A percentile compares a stretch with the other conserved stretches of the same genome.
phyloP scores from a whole-genome alignment of 2,113 vertebrate species.

The Stegastes partitus region DNA sequence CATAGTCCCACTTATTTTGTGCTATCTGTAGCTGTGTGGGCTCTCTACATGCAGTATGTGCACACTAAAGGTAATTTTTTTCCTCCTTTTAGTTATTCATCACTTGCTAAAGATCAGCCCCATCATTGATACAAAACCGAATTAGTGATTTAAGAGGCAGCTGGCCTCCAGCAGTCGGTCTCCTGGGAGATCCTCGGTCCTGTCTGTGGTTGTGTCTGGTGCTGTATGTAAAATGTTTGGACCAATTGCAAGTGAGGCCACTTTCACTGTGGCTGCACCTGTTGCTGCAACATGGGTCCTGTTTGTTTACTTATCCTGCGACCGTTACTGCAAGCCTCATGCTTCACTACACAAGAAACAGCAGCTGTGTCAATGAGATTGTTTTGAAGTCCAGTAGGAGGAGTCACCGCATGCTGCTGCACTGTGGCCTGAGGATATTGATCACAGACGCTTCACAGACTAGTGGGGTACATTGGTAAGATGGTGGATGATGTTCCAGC shows the following conservation, averaged over 20 bases:
- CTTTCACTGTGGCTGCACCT: constrained; percentile 79
- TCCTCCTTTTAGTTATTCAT: background rate
- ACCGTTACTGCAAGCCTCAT: constrained; percentile 78
- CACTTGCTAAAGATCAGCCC: constrained; percentile 3
- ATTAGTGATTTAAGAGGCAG: constrained; percentile 49
- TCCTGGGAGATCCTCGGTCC: constrained; percentile 56
- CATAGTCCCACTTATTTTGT: background rate
- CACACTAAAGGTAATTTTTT: background rate
- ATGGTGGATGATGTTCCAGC: background rate
- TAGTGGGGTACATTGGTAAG: background rate
- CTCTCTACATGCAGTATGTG: background rate
- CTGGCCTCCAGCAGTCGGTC: constrained; percentile 34
- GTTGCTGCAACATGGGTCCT: constrained; percentile 59
- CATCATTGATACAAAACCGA: constrained; percentile 1
- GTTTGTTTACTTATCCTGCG: constrained; percentile 79
- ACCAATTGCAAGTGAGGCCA: constrained; percentile 51
- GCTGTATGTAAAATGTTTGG: constrained; percentile 45
- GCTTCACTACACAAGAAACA: constrained; percentile 76
- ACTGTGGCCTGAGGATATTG: background rate
- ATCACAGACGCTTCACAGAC: constrained; percentile 7
- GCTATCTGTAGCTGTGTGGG: background rate
- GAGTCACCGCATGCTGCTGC: constrained; percentile 32
- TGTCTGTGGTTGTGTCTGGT: constrained; percentile 65
- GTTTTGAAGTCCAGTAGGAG: constrained; percentile 69
- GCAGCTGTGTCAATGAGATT: constrained; percentile 80